Base-by-base conservation (phyloP, 2,113 vertebrate species). In the Caranx ignobilis region DNA sequence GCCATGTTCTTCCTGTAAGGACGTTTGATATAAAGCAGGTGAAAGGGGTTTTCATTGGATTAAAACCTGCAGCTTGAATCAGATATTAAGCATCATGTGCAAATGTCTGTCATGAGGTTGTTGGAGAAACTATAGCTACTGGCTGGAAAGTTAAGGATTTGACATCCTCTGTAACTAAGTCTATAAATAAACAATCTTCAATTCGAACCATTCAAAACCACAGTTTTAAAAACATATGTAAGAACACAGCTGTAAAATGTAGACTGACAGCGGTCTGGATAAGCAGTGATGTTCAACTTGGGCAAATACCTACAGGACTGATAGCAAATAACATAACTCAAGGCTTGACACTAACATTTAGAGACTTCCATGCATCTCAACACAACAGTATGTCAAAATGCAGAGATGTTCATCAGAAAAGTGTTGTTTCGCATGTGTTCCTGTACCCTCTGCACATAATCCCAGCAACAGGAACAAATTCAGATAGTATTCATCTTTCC, bases 11-110 rank as follows among this genome's bases (percentile, higher is more conserved):
- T 77, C 48, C 70, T 61, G 41, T 18, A 0, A 34, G 21, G 47
- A n/a, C 26, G 55, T 47, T 70, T 79, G 50, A 88, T 84, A 82
- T 55, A 72, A 55, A 79, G 39, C 64, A 76, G 83, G 43, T 26
- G 56, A 70, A 71, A 48, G 12, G 26, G 72, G 81, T 88, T 87
- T 80, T 48, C 65, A 26, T 76, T 88, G 83, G 80, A 86, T 73
- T 69, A 68, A 64, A 78, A 77, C 43, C 47, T 31, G 43, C 18
- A 32, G 39, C 45, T 62, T 83, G 65, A 75, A 59, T 81, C 50
- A 71, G 63, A 73, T 61, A 56, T 78, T 32, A 35, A 82, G 55
- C 34, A 52, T 60, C 55, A 72, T 34, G n/a, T 74, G 59, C 16
- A 62, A 66, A 71, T 72, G 64, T 61, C 62, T 69, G 74, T 78